A percentile compares a stretch with the other conserved stretches of the same genome.
These are phyloP conservation scores for Seira musarum DNA, from an alignment of 2,888 invertebrate genomes.

Conservation along the genomic window DNA sequence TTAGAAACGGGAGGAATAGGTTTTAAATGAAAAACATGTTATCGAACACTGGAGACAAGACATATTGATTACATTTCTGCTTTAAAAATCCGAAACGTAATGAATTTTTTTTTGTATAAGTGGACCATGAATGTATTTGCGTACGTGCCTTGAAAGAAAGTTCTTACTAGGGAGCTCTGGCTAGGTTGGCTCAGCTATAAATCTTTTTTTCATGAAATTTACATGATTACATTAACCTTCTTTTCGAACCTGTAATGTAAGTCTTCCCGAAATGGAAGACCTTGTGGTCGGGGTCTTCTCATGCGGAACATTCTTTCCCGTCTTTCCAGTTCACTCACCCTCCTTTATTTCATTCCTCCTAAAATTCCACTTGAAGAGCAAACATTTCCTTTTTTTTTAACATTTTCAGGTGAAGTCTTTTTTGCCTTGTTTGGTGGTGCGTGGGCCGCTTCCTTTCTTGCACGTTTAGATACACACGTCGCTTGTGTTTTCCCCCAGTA, in stretches of 20 bases:
- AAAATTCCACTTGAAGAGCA: neutral
- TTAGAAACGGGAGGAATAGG: too few species aligned
- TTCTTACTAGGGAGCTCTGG: too few species aligned
- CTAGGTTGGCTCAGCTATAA: slow-evolving; percentile 21
- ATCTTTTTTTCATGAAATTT: slow-evolving; percentile 24
- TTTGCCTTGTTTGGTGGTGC: neutral
- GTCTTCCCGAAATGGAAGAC: slow-evolving; percentile 11
- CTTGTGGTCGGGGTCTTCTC: slow-evolving; percentile 21
- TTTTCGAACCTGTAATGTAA: slow-evolving; percentile 17
- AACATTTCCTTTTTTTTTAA: slow-evolving; percentile 2
- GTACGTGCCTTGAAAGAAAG: neutral
- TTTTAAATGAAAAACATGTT: neutral
- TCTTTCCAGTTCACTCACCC: slow-evolving; percentile 10
- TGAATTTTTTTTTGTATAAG: neutral
- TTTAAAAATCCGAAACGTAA: neutral
- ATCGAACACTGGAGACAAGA: too few species aligned
- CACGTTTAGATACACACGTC: neutral
- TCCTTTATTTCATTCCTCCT: neutral
- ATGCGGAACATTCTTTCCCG: neutral
- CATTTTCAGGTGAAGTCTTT: neutral
- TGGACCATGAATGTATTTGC: neutral
- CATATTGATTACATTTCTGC: neutral
- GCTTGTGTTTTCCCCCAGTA: neutral
- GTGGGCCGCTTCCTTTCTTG: slow-evolving; percentile 8
- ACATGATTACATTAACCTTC: slow-evolving; percentile 40